Evolutionary conservation across 2,888 invertebrate genomes (phyloP), one percentile per base, ranked within the genome.

Genomic region (Drosophila flavopinicola): DNA sequence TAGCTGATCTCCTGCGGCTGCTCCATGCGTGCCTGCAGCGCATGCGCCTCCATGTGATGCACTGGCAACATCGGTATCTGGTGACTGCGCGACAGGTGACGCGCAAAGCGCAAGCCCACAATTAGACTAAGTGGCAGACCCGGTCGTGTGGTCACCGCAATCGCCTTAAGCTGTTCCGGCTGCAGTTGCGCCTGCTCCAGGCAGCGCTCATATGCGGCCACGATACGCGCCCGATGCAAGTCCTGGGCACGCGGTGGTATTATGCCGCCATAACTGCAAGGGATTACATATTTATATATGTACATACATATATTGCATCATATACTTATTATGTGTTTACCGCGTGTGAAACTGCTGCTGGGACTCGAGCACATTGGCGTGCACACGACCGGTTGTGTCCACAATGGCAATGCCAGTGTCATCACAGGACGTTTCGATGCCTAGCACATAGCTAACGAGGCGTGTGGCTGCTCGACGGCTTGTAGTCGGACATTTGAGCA

Each of bases 1-100:
- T 96, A 98, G 56, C 94, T 92, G 73, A 93, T 87, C 78, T 94
- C 91, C 57, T 94, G 90, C 0, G 9, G 38, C 6, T 84, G 67
- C 13, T 93, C 92, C 94, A 98, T 94, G 88, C 98, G 93, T 17
- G 94, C 95, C 11, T 96, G 96, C 57, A 99, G 92, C 3, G 99
- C 98, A 92, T 99, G 99, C 1, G 99, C 99, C 92, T 99, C 96
- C 99, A 99, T 99, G 85, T 99, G 99, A 92, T 99, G 99, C 60
- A 99, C 95, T 0, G 99, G 98, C 88, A 99, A 96, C 68, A 99
- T 92, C 0, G 98, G 97, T 89, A 95, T 96, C 0, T 92, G 91
- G 68, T 93, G 92, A 49, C 92, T 91, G 73, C 92, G 92, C 15
- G 95, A 94, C 44, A 98, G 90, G 85, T 95, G 93, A 85, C 95